Conservation (phyloP, 1,140 invertebrate species). For the Drosophila bipectinata region DNA sequence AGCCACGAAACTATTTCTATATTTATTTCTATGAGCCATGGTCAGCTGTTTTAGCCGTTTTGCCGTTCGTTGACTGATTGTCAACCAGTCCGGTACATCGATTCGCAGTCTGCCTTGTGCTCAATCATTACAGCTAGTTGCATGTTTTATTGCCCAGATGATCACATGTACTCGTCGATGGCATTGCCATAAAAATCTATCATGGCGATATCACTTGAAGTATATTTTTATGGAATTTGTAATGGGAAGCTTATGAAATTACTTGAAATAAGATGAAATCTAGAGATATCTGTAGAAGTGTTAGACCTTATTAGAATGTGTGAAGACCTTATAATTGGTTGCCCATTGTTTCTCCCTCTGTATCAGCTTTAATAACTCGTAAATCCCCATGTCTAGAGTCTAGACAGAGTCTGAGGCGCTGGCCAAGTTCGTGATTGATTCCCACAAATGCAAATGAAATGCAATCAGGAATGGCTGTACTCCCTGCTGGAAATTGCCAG, state of each 20-base stretch:
- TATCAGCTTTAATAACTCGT: conserved; percentile 26
- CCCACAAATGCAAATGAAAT: conserved; percentile 76
- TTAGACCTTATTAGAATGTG: not conserved
- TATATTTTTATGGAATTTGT: not conserved
- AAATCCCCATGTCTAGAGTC: conserved; percentile 30
- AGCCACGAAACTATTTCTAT: conserved; percentile 30
- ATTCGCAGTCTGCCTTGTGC: conserved; percentile 67
- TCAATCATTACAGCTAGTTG: conserved; percentile 59
- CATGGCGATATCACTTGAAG: not conserved
- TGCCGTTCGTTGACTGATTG: conserved; percentile 59
- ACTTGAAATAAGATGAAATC: no score
- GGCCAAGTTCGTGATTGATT: conserved; percentile 67
- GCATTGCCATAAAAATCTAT: conserved; percentile 10
- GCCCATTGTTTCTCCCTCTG: not conserved
- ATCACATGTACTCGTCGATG: conserved; percentile 52
- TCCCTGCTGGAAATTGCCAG: conserved; percentile 39
- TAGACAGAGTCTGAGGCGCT: conserved; percentile 42
- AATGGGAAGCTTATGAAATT: not conserved
- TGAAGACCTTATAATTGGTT: not conserved
- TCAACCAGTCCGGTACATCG: conserved; percentile 57
- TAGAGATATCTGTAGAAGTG: not conserved
- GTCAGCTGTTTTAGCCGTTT: conserved; percentile 35
- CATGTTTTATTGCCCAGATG: conserved; percentile 51
- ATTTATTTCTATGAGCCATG: conserved; percentile 28
- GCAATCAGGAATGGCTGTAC: conserved; percentile 63